Evolutionary conservation across 2,888 invertebrate genomes (phyloP).

Genomic region (Amiota communis): DNA sequence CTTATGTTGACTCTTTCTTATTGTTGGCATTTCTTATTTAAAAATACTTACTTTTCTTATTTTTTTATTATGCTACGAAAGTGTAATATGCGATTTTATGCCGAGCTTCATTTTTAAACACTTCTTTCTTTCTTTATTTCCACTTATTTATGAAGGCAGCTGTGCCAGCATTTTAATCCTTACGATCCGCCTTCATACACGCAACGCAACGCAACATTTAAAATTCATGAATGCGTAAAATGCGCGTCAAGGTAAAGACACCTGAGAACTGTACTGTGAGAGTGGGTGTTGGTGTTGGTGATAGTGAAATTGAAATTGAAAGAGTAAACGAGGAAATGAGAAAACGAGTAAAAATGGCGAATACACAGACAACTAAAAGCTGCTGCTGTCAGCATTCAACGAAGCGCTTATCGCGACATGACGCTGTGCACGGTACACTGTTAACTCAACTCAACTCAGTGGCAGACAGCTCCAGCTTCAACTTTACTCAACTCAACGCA

Average conservation of each 20-base stretch:
- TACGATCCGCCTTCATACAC: constrained; percentile 17
- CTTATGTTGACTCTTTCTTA: no score
- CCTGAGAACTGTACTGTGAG: constrained; percentile 12
- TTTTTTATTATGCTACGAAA: constrained; percentile 21
- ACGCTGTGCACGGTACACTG: constrained; percentile 49
- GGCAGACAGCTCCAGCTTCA: constrained; percentile 35
- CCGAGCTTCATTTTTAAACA: constrained; percentile 5
- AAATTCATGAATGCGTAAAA: constrained; percentile 54
- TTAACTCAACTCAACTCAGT: constrained; percentile 4
- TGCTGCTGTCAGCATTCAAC: constrained; percentile 23
- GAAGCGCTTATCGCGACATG: constrained; percentile 48
- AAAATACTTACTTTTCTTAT: constrained; percentile 1
- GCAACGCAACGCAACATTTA: constrained; percentile 52
- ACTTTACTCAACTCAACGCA: constrained; percentile 24
- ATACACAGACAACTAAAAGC: constrained; percentile 1
- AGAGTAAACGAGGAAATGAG: constrained; percentile 45
- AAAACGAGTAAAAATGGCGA: constrained; percentile 27
- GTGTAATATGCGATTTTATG: constrained; percentile 34
- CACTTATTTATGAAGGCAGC: neutral
- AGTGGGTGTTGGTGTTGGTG: neutral
- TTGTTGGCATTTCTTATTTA: constrained; percentile 11
- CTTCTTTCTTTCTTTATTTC: neutral
- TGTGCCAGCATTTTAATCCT: constrained; percentile 14
- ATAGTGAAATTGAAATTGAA: neutral
- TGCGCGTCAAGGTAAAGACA: constrained; percentile 28